Evolutionary conservation across 2,888 invertebrate genomes (phyloP).

Genomic region (Caenorhabditis becei): DNA sequence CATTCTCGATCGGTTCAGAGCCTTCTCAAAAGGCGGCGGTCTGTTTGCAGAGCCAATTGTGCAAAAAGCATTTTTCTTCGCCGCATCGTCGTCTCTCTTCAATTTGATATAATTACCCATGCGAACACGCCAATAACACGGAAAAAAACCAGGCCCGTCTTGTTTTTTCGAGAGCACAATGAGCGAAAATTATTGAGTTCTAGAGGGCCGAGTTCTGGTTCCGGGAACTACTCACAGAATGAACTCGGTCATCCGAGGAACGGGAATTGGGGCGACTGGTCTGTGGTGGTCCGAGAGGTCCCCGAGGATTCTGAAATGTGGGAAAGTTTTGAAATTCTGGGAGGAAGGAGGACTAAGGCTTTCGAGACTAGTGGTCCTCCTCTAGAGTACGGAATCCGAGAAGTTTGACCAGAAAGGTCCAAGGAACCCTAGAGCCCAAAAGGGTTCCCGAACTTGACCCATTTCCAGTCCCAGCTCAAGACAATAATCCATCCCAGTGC

Average conservation of each 20-base stretch:
- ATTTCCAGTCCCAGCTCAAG: too few species aligned
- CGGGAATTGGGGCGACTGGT: neutral
- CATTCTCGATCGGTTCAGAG: constrained; percentile 12
- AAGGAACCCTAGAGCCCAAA: too few species aligned
- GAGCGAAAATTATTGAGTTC: constrained; percentile 20
- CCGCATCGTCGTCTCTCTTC: constrained; percentile 26
- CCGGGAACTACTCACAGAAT: neutral
- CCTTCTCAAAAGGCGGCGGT: too few species aligned
- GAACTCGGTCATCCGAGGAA: constrained; percentile 4
- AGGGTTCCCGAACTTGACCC: too few species aligned
- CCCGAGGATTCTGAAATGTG: too few species aligned
- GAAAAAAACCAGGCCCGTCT: constrained; percentile 31
- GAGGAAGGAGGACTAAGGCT: too few species aligned
- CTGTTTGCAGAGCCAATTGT: constrained; percentile 46
- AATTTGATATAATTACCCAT: constrained; percentile 57
- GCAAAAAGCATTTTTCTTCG: constrained; percentile 35
- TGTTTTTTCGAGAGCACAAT: constrained; percentile 47
- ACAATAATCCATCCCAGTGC: too few species aligned
- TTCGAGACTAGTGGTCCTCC: too few species aligned
- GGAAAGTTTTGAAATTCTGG: too few species aligned
- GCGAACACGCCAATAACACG: constrained; percentile 56
- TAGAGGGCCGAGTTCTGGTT: neutral
- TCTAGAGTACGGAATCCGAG: too few species aligned
- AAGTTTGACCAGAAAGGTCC: too few species aligned
- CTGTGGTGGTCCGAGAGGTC: too few species aligned